These are phyloP conservation scores for Petromus typicus DNA, from an alignment of 2,113 vertebrate genomes.

Conservation along the genomic window DNA sequence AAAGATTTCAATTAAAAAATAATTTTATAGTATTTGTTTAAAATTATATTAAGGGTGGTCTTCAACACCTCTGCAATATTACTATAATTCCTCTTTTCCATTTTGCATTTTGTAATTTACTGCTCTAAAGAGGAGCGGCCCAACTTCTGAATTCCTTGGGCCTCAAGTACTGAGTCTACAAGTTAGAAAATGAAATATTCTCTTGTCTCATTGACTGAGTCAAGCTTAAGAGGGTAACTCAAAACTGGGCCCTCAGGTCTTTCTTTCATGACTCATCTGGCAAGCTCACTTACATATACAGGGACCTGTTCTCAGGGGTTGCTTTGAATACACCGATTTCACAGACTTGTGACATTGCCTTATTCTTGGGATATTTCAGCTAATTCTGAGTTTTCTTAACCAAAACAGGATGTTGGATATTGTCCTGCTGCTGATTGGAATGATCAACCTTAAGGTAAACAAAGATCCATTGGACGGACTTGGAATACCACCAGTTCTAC, in stretches of 20 bases:
- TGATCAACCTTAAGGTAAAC: neutral
- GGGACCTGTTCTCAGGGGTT: neutral
- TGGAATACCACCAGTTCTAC: neutral
- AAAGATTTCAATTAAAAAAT: too few species aligned
- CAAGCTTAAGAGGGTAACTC: slow-evolving; percentile 15
- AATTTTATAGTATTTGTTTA: slow-evolving; percentile 5
- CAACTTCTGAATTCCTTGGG: neutral
- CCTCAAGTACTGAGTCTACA: neutral
- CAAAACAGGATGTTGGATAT: neutral
- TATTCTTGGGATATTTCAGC: slow-evolving; percentile 31
- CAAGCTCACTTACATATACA: neutral
- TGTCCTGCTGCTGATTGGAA: neutral
- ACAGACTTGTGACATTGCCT: neutral
- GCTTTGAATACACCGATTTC: neutral
- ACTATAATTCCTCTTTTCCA: neutral
- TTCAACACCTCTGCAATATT: neutral
- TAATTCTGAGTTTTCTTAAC: neutral
- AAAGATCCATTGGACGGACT: neutral
- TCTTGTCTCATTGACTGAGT: neutral
- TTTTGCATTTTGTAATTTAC: neutral
- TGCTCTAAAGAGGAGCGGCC: neutral
- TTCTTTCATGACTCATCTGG: neutral
- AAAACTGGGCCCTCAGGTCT: neutral
- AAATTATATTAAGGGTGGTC: slow-evolving; percentile 40
- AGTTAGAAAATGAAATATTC: neutral